Evolutionary conservation across 2,888 invertebrate genomes (phyloP).

Genomic region (Drosophila meridiana): DNA sequence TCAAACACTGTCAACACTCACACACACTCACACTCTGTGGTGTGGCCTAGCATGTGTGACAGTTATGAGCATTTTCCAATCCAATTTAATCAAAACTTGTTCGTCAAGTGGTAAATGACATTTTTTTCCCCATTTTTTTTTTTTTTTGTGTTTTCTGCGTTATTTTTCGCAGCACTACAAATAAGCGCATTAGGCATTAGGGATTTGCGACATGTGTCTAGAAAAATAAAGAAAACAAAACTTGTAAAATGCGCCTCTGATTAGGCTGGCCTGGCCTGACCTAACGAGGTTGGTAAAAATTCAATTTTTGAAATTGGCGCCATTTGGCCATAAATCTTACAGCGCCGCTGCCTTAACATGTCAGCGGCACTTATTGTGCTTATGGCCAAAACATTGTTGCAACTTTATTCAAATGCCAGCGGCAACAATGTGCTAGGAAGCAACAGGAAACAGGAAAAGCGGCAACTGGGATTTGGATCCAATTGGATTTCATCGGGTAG

Average conservation of each 20-base stretch:
- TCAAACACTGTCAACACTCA: slow-evolving; percentile 39
- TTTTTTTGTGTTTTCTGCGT: neutral
- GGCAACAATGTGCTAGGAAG: slow-evolving; percentile 43
- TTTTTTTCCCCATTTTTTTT: slow-evolving; percentile 2
- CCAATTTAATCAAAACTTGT: slow-evolving; percentile 76
- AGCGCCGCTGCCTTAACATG: slow-evolving; percentile 66
- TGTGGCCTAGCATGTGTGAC: slow-evolving; percentile 70
- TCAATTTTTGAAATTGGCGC: slow-evolving; percentile 78
- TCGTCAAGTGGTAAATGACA: slow-evolving; percentile 54
- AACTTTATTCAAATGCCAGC: slow-evolving; percentile 71
- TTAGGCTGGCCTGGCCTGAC: slow-evolving; percentile 60
- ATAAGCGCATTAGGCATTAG: slow-evolving; percentile 74
- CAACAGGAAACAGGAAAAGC: slow-evolving; percentile 67
- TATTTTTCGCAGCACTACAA: slow-evolving; percentile 33
- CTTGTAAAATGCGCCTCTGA: slow-evolving; percentile 58
- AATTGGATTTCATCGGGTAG: slow-evolving; percentile 10
- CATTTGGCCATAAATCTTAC: slow-evolving; percentile 61
- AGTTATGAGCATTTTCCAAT: slow-evolving; percentile 74
- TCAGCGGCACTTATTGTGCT: slow-evolving; percentile 73
- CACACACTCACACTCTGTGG: slow-evolving; percentile 5
- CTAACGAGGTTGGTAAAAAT: slow-evolving; percentile 56
- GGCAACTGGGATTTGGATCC: slow-evolving; percentile 30
- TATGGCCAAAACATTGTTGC: slow-evolving; percentile 43
- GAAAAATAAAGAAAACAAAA: slow-evolving; percentile 20
- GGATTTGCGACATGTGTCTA: slow-evolving; percentile 73